phyloP scores from a whole-genome alignment of 2,113 vertebrate species.

The Hypomesus transpacificus region DNA sequence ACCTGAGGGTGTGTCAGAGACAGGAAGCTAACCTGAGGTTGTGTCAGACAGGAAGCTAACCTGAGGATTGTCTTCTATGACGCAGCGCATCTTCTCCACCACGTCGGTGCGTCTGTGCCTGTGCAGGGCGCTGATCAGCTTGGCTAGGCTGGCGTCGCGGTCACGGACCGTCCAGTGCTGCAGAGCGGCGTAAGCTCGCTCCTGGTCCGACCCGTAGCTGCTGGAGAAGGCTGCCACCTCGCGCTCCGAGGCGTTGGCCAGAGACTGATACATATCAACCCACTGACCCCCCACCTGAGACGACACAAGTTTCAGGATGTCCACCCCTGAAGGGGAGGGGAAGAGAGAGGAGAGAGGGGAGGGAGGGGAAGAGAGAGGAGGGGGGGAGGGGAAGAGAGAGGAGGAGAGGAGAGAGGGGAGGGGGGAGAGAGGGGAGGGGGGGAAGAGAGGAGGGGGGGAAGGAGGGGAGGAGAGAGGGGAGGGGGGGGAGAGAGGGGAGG shows the following conservation, averaged over 20 bases:
- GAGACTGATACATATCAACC: slow-evolving; percentile 91
- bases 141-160: slow-evolving; percentile 90
- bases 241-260: slow-evolving; percentile 88
- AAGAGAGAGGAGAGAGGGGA: background rate
- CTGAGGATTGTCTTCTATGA: slow-evolving; percentile 94
- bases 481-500: no score
- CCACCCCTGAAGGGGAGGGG: slow-evolving; percentile 76
- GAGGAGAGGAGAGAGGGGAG: background rate
- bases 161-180: slow-evolving; percentile 97
- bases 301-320: slow-evolving; percentile 92
- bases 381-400: background rate
- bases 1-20: background rate
- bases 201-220: slow-evolving; percentile 82
- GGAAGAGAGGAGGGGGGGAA: no score
- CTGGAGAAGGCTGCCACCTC: slow-evolving; percentile 92
- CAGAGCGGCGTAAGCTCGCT: slow-evolving; percentile 88
- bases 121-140: slow-evolving; percentile 89
- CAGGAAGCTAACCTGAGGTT: background rate
- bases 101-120: slow-evolving; percentile 90
- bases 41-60: slow-evolving; percentile 55
- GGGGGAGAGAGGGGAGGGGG: no score
- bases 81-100: slow-evolving; percentile 91
- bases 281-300: slow-evolving; percentile 91
- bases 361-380: background rate
- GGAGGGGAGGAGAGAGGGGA: no score